These are phyloP conservation scores for Zosterops japonicus DNA, from an alignment of 2,113 vertebrate genomes.

Conservation along the genomic window DNA sequence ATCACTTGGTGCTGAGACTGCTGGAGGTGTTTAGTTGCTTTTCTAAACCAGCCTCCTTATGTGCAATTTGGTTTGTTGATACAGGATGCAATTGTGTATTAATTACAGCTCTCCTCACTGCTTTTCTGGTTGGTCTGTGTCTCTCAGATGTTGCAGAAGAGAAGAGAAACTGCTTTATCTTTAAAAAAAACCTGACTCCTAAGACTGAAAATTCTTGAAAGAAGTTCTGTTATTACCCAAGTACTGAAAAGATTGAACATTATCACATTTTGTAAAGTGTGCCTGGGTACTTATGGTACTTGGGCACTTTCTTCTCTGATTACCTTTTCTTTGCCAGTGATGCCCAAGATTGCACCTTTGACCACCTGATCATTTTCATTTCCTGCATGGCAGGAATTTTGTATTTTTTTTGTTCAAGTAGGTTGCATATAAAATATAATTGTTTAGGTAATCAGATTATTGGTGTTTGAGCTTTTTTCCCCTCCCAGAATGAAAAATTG, in stretches of 20 bases:
- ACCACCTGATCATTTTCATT: background rate
- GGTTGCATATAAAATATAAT: background rate
- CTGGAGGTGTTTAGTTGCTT: background rate
- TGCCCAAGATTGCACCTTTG: background rate
- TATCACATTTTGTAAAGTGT: background rate
- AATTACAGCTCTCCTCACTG: background rate
- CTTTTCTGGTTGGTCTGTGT: background rate
- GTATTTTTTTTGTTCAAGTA: background rate
- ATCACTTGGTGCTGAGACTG: background rate
- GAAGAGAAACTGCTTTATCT: background rate
- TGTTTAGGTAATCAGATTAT: background rate
- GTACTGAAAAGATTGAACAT: background rate
- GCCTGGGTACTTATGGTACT: background rate
- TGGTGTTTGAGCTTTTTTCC: background rate
- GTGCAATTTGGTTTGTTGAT: background rate
- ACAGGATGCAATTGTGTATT: background rate
- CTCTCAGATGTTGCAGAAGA: background rate
- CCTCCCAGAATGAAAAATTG: background rate
- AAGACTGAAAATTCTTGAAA: background rate
- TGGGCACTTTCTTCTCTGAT: background rate
- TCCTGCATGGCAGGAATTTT: background rate
- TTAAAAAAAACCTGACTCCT: background rate
- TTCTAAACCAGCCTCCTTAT: background rate
- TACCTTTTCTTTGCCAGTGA: background rate
- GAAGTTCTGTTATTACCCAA: background rate